A percentile compares a stretch with the other conserved stretches of the same genome.
These are phyloP conservation scores for Lasioglossum pauxillum DNA, from an alignment of 2,888 invertebrate genomes.

Conservation along the genomic window DNA sequence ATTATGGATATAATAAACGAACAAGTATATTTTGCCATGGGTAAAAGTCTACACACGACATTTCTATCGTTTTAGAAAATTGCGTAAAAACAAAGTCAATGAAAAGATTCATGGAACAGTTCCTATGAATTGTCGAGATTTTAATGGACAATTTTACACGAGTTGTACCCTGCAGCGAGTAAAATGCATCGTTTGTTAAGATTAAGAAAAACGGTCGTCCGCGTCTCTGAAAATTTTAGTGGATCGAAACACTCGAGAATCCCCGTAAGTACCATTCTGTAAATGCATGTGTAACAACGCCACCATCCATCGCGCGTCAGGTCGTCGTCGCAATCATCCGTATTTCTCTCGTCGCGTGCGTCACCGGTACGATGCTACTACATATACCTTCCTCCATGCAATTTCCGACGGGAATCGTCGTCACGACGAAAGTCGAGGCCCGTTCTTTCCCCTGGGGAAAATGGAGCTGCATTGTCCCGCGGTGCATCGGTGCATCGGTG, in stretches of 20 bases:
- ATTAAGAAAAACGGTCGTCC: not conserved
- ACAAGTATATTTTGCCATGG: too few species aligned
- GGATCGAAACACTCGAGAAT: not conserved
- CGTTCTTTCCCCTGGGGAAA: not conserved
- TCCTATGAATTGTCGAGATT: not conserved
- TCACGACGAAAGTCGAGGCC: constrained; percentile 21
- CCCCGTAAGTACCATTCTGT: not conserved
- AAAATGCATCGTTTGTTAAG: not conserved
- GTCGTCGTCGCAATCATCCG: constrained; percentile 32
- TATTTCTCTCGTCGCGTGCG: constrained; percentile 15
- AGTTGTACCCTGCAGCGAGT: not conserved
- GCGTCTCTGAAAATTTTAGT: not conserved
- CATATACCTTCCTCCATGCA: constrained; percentile 18
- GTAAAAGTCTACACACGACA: too few species aligned
- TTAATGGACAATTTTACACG: not conserved
- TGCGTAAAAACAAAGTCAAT: too few species aligned
- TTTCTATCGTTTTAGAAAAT: too few species aligned
- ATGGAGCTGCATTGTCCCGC: constrained; percentile 27
- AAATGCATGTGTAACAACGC: not conserved
- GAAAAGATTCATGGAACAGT: not conserved
- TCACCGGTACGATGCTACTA: constrained; percentile 1
- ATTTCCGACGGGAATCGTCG: constrained; percentile 33
- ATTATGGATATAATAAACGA: too few species aligned
- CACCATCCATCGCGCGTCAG: not conserved
- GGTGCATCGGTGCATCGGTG: not conserved